Percentiles rank a stretch among this genome's conserved stretches.
phyloP scores from a whole-genome alignment of 2,113 vertebrate species.

The Lycaon pictus region DNA sequence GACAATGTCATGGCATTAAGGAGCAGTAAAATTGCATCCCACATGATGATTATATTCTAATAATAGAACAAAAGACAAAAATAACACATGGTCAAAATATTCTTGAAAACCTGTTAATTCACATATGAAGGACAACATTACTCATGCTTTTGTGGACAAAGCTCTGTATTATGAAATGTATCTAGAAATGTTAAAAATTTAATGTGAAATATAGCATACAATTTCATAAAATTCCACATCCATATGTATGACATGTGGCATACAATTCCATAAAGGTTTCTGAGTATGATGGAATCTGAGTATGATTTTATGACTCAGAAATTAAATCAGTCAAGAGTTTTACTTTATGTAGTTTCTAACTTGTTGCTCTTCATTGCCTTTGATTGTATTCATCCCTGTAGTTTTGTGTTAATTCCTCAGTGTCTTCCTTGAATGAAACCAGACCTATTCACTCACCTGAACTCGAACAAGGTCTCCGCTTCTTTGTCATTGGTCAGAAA shows the following conservation, averaged over 20 bases:
- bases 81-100: background rate
- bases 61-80: background rate
- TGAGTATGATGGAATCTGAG: background rate
- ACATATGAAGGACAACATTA: background rate
- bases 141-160: background rate
- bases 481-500: background rate
- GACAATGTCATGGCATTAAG: background rate
- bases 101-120: background rate
- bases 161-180: background rate
- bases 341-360: background rate
- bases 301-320: background rate
- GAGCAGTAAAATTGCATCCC: background rate
- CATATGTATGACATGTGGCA: too few relatives aligned
- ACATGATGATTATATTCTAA: background rate
- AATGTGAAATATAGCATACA: background rate
- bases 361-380: background rate
- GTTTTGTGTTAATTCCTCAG: background rate
- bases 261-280: background rate
- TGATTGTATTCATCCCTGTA: constrained; percentile 9
- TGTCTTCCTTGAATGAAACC: constrained; percentile 14
- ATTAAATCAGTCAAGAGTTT: background rate
- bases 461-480: background rate
- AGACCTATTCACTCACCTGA: background rate
- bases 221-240: background rate
- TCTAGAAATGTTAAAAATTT: background rate